Conservation (phyloP, 2,888 invertebrate species). For the Drosophila cognata region DNA sequence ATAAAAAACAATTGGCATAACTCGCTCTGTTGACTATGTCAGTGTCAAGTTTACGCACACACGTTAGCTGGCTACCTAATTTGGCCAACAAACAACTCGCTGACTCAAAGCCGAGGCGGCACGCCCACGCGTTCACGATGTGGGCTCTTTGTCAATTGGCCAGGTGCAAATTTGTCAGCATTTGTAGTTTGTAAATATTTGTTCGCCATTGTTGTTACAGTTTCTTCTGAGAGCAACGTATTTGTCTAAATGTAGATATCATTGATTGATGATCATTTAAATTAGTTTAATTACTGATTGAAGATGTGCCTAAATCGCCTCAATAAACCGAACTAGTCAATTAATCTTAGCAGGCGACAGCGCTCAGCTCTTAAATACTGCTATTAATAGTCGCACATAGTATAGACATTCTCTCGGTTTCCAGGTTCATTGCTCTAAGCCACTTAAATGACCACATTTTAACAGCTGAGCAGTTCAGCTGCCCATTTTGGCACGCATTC, state of each 20-base stretch:
- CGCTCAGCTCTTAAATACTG: not conserved
- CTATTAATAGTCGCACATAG: conserved; percentile 27
- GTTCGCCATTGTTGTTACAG: not conserved
- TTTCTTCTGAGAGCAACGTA: not conserved
- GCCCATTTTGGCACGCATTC: conserved; percentile 44
- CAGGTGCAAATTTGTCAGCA: conserved; percentile 16
- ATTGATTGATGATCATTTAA: conserved; percentile 43
- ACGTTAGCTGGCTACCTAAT: conserved; percentile 45
- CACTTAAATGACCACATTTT: conserved; percentile 24
- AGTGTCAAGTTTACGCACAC: conserved; percentile 68
- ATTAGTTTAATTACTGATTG: conserved; percentile 37
- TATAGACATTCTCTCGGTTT: conserved; percentile 36
- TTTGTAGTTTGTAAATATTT: conserved; percentile 28
- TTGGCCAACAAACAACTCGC: conserved; percentile 39
- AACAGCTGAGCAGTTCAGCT: conserved; percentile 33
- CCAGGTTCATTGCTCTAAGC: conserved; percentile 62
- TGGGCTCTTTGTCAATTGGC: conserved; percentile 33
- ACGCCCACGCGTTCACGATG: conserved; percentile 42
- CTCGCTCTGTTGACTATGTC: conserved; percentile 41
- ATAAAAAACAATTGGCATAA: conserved; percentile 15
- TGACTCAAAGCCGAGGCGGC: conserved; percentile 37
- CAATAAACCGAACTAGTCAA: conserved; percentile 17
- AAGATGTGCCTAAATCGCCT: conserved; percentile 24
- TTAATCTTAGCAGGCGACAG: conserved; percentile 38
- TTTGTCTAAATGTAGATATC: not conserved